A percentile compares a stretch with the other conserved stretches of the same genome.
phyloP scores from a whole-genome alignment of 2,113 vertebrate genomes.

The Carassius gibelio region DNA sequence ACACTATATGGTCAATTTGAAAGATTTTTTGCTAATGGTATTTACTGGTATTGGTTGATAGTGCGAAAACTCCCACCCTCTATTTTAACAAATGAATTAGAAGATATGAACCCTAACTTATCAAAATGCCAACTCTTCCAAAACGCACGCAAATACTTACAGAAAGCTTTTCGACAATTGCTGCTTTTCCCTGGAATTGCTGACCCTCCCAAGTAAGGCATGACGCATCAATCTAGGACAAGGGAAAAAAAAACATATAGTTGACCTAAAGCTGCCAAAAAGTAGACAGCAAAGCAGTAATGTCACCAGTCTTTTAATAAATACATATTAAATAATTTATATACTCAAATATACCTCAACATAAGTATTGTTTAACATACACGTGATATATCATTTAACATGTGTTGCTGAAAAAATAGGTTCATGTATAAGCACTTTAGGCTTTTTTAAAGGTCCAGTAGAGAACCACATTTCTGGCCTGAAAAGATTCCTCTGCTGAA shows the following conservation, averaged over 20 bases:
- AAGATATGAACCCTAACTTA: not conserved
- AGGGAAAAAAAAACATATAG: slow-evolving; percentile 1
- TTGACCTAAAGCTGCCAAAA: not conserved
- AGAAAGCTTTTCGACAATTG: slow-evolving; percentile 94
- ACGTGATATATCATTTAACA: not conserved
- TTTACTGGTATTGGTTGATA: not conserved
- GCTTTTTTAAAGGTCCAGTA: not conserved
- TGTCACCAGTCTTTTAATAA: not conserved
- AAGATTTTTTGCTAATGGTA: not conserved
- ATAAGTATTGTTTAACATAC: not conserved
- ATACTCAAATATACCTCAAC: not conserved
- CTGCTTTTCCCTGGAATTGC: slow-evolving; percentile 95
- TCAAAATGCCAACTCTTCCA: not conserved
- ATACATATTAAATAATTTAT: not conserved
- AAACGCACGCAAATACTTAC: slow-evolving; percentile 77
- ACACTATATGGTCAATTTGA: not conserved
- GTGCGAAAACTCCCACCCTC: not conserved
- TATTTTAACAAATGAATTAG: not conserved
- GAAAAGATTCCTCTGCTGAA: slow-evolving; percentile 34
- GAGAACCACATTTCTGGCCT: slow-evolving; percentile 20
- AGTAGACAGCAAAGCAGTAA: not conserved
- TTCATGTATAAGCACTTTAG: slow-evolving; percentile 7
- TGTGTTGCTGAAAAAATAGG: not conserved
- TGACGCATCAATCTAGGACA: slow-evolving; percentile 89
- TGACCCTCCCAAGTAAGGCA: slow-evolving; percentile 99